Evolutionary conservation across 2,113 vertebrate genomes (phyloP), one percentile per base, ranked within the genome.

Genomic region (Athene cunicularia): DNA sequence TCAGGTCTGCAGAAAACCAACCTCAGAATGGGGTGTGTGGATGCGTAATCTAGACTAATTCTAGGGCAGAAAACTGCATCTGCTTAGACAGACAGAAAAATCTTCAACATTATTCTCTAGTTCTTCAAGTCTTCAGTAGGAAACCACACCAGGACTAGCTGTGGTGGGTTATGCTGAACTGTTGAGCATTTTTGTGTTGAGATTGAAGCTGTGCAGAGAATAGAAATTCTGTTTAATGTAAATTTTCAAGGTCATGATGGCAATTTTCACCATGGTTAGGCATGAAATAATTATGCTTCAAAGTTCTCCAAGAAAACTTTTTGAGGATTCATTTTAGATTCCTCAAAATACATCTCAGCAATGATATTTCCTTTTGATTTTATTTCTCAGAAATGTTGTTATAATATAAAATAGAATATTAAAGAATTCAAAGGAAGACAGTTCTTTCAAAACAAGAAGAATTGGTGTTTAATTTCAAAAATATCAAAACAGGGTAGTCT

Each of bases 1-100:
- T 88, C 71, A 71, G 76, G 56, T 93, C 76, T 90, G 63, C 68
- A 56, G 68, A 95, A 87, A 96, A 91, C 64, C 80, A 91, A 70
- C 74, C 77, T 85, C 77, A 93, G 77, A 64, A 79, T 39, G n/a
- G 21, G 27, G 30, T 82, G 49, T 87, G 81, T 76, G 81, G 45
- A 74, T 91, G 77, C 89, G 91, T 82, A 70, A 94, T 75, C 89
- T 80, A 5, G 17, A 82, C n/a, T 63, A 80, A 82, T 91, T 37
- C 33, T 75, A 41, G 66, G 76, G 66, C 80, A 90, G 70, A 87
- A 89, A 94, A 62, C 63, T 80, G 62, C 37, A 47, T 81, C 66
- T 91, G 35, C 86, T 94, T 72, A 86, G 64, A 53, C 35, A 85
- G 58, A 75, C 30, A 88, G 73, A 92, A 96, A 96, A 80, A 41